Base-by-base conservation (phyloP, 2,113 vertebrate species). In the Pluvialis apricaria region DNA sequence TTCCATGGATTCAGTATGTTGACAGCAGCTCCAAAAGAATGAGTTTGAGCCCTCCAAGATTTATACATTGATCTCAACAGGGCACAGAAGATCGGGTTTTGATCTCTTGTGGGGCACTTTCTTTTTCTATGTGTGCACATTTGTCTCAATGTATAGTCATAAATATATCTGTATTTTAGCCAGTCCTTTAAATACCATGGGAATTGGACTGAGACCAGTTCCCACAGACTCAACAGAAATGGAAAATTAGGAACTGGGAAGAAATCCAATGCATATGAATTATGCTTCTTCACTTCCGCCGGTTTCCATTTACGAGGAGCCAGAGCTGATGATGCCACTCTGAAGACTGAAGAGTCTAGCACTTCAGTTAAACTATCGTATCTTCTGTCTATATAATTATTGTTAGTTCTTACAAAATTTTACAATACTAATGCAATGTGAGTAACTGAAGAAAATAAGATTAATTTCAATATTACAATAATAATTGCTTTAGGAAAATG, bases 211-310 rank as follows among this genome's bases (percentile, higher is more conserved):
- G 38, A 73, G 26, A 76, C 38, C 19, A 88, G 49, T 93, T 97
- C 91, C 79, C 79, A 94, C 68, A 95, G 91, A 80, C 32, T 86
- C 15, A 40, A 47, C 29, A 71, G 52, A 92, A 93, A 89, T 87
- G 38, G 61, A 87, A 96, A 92, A 94, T 85, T 82, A 90, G 40
- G 14, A 62, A 80, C 44, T 86, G 76, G 89, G 73, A 85, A 94
- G 42, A 89, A 85, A 71, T 79, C 91, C 92, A 91, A 55, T 54
- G 29, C 42, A 17, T 40, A 95, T 81, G 64, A 78, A 65, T 72
- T 71, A 95, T 88, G 42, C 9, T 83, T 84, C 69, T 94, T 96
- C 76, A 78, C 64, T 94, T 96, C 44, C 3, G 0, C 52, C 9
- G 1, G 19, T 90, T 95, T 92, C 72, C 60, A 47, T 75, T 82